Base-by-base conservation (phyloP, 2,888 invertebrate species). In the Athalia cordata region DNA sequence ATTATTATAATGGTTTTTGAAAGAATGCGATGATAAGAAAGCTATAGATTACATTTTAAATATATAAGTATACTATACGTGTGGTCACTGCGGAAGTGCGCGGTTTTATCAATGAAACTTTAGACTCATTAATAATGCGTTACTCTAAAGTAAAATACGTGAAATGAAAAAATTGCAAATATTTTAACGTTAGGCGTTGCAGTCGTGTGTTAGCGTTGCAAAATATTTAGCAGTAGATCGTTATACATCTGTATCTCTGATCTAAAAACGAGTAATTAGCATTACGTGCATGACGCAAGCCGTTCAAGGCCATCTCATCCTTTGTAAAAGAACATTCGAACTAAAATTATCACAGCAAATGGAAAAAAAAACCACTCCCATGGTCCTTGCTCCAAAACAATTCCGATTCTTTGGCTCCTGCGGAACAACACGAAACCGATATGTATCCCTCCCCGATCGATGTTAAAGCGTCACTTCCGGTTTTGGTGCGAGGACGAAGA, bases 391-490 rank as follows among this genome's bases (percentile, higher is more conserved):
- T 66, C n/a, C 15, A 7, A 6, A 49, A 15, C n/a, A 49, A 45
- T 66, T 29, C 29, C 29, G 29, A 29, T 29, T 29, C 29, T 29
- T 29, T 29, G 29, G 29, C 29, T 29, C 29, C 29, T 29, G 29
- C 29, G 29, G 29, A 29, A 29, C 29, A 29, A 29, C 29, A 29
- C 29, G 29, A 29, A 29, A 29, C 29, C 29, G 29, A 45, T 66
- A 15, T 13, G 13, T 29, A n/a, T 7, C 45, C 45, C 45, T 29
- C 64, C 43, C 43, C 45, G n/a, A n/a, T 64, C n/a, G 45, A 64
- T 29, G 67, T 43, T 8, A 15, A 68, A 13, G 15, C 68, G 68
- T 55, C 9, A 68, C 68, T 68, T 68, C 68, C 68, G 68, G 52
- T 68, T 68, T 29, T 11, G n/a, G 55, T 55, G n/a, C 55, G 4